A percentile compares a stretch with the other conserved stretches of the same genome.
Conservation (phyloP, 2,113 vertebrate genomes). For the Falco punctatus region DNA sequence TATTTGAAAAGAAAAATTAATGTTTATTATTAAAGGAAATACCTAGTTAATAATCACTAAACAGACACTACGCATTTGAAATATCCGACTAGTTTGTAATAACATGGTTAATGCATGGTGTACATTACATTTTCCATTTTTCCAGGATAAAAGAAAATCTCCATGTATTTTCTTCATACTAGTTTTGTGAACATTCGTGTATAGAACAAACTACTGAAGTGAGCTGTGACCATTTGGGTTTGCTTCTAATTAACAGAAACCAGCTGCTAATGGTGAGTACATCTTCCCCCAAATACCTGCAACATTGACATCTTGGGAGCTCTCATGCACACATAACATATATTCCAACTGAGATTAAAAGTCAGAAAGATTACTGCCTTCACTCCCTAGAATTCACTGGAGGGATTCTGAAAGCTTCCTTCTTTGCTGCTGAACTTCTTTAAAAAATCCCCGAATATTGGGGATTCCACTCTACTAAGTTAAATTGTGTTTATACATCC, state of each 20-base stretch:
- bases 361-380: neutral
- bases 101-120: neutral
- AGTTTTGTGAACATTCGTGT: neutral
- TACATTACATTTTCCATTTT: neutral
- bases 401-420: neutral
- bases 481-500: neutral
- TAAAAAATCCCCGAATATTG: neutral
- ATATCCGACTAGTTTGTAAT: neutral
- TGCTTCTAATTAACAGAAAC: neutral
- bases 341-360: neutral
- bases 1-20: neutral
- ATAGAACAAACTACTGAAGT: neutral
- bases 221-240: neutral
- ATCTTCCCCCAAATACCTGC: neutral
- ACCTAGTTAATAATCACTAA: neutral
- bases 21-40: neutral
- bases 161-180: neutral
- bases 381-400: neutral
- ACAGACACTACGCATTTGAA: neutral
- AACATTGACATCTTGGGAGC: neutral
- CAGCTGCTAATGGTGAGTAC: neutral
- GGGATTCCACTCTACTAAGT: neutral
- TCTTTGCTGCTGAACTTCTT: neutral
- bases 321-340: rapidly evolving
- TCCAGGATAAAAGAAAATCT: neutral